Conservation (phyloP, 1,140 invertebrate species). For the Paraescarpia echinospica region DNA sequence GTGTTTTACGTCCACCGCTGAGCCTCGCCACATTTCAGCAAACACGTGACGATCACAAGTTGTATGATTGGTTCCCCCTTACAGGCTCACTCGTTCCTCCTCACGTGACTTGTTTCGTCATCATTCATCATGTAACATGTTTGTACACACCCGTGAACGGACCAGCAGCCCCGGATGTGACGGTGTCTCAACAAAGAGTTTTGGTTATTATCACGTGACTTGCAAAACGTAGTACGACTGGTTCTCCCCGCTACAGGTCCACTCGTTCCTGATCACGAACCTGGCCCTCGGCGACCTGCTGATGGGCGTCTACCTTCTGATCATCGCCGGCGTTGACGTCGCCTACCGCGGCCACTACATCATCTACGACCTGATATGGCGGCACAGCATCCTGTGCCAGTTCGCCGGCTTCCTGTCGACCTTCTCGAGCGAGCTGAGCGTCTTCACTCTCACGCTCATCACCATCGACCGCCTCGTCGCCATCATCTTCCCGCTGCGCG, state of each 20-base stretch:
- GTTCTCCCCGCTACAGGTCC: conserved; percentile 56
- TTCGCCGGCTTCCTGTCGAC: conserved; percentile 69
- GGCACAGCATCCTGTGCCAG: conserved; percentile 61
- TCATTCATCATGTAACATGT: too few species aligned
- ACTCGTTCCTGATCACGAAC: conserved; percentile 67
- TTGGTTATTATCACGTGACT: too few species aligned
- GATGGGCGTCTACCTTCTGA: conserved; percentile 64
- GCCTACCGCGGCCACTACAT: conserved; percentile 63
- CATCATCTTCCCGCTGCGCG: conserved; percentile 63
- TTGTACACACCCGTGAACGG: too few species aligned
- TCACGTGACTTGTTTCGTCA: too few species aligned
- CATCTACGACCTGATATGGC: conserved; percentile 61
- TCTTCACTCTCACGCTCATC: conserved; percentile 67
- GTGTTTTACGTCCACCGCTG: too few species aligned
- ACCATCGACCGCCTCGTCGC: conserved; percentile 64
- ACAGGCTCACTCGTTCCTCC: too few species aligned
- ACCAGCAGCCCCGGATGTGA: too few species aligned
- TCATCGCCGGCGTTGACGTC: conserved; percentile 62
- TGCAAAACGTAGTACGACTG: too few species aligned
- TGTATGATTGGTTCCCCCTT: too few species aligned
- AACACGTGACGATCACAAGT: too few species aligned
- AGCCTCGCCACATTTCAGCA: too few species aligned
- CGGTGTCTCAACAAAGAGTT: too few species aligned
- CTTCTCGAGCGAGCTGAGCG: conserved; percentile 69
- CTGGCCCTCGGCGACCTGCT: conserved; percentile 65